Evolutionary conservation across 2,113 vertebrate species (phyloP), one percentile per base, ranked within the genome.

Genomic region (Mobula birostris): DNA sequence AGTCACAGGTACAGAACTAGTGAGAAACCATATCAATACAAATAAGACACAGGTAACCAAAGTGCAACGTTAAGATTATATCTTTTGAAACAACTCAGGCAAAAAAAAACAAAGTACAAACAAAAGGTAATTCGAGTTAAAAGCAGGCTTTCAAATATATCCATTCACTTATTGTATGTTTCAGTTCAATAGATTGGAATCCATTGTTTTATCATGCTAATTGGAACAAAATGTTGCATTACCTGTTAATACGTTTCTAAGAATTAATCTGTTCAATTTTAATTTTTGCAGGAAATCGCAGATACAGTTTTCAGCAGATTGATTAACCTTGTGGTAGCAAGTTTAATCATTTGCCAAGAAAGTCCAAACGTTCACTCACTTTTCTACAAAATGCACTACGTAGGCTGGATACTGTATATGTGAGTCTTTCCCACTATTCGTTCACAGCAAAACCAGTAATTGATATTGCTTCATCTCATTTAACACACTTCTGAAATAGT

Each of bases 331-430:
- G 87, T 72, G 95, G 95, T 93, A 95, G 80, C 90, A 63, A 58
- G 79, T 94, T 94, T 94, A 94, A n/a, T 66, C 24, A 29, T 7
- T 94, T 94, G 94, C 94, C 95, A 95, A 94, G 87, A 95, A 95
- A 97, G 96, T 96, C 96, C 94, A 95, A 68, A 87, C 95, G 96
- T 97, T 96, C 21, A 96, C 95, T 96, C 68, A 94, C 63, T 87
- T 94, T 85, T 94, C 32, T 92, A 76, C 24, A 95, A 95, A 93
- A 94, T 72, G 76, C 94, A 96, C 29, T 94, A 95, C 95, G 95
- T 95, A 95, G 19, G 94, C 85, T 1, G 94, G 91, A 95, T 95
- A 95, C 95, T 0, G 21, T 66, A 95, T 68, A 61, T 68, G 2
- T 32, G 58, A 7, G 21, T 24, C 21, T 76, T 27, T 21, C 21